A percentile compares a stretch with the other conserved stretches of the same genome.
Conservation (phyloP, 2,888 invertebrate genomes). For the Pollenia labialis region DNA sequence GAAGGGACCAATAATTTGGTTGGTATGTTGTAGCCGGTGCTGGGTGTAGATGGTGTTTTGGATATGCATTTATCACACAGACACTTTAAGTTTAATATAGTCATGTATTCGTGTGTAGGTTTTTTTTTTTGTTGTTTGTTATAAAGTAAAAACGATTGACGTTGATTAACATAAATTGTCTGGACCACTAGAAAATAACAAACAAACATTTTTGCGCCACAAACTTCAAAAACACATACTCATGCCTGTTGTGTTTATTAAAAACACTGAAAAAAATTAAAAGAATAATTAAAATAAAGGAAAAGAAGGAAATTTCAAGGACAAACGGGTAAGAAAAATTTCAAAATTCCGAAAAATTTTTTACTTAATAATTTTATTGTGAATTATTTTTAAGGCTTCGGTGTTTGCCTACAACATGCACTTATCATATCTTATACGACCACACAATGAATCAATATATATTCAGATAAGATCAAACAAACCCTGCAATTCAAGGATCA, state of each 20-base stretch:
- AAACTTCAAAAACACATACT: conserved; percentile 1
- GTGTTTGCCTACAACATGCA: neutral
- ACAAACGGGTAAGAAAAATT: too few relatives aligned
- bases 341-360: too few relatives aligned
- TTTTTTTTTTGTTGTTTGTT: neutral
- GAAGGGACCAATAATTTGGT: conserved; percentile 34
- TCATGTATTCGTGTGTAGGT: neutral
- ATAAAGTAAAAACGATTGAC: conserved; percentile 73
- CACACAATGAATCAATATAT: conserved; percentile 47
- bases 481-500: neutral
- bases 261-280: conserved; percentile 10
- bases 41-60: neutral
- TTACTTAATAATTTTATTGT: too few relatives aligned
- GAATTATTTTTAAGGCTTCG: neutral
- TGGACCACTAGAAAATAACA: conserved; percentile 75
- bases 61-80: conserved; percentile 31
- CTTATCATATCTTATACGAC: conserved; percentile 2
- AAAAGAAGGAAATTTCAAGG: neutral
- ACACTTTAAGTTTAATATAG: conserved; percentile 11
- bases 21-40: conserved; percentile 1
- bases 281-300: neutral
- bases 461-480: neutral
- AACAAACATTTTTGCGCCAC: conserved; percentile 42
- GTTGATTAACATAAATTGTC: conserved; percentile 78
- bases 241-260: neutral